Conservation (phyloP, 2,888 invertebrate genomes). For the Acanthosoma haemorrhoidale region DNA sequence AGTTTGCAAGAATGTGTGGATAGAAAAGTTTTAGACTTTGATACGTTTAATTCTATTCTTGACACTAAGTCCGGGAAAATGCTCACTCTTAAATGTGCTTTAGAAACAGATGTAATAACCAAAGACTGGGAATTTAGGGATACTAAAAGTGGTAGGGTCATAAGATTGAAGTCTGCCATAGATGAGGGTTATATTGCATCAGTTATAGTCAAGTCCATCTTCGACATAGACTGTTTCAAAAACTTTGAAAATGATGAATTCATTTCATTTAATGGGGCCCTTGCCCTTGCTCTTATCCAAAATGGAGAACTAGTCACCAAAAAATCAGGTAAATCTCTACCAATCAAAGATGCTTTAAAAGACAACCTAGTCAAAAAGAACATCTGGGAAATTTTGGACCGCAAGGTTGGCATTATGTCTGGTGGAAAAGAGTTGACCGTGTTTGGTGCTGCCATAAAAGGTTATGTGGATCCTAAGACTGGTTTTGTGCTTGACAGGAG, state of each 20-base stretch:
- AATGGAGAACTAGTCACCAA: constrained; percentile 66
- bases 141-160: constrained; percentile 12
- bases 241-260: constrained; percentile 65
- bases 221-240: constrained; percentile 86
- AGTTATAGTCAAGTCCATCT: constrained; percentile 79
- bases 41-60: constrained; percentile 75
- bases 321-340: constrained; percentile 67
- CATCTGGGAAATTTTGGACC: constrained; percentile 77
- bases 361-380: constrained; percentile 75
- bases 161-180: constrained; percentile 55
- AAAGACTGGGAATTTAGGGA: constrained; percentile 58
- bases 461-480: constrained; percentile 79
- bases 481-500: constrained; percentile 76
- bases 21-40: constrained; percentile 79
- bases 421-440: constrained; percentile 72
- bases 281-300: constrained; percentile 66
- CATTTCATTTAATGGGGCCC: constrained; percentile 76
- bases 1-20: constrained; percentile 80
- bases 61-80: constrained; percentile 74
- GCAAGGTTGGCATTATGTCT: constrained; percentile 69
- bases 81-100: constrained; percentile 77
- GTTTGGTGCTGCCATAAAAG: constrained; percentile 81
- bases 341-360: constrained; percentile 72
- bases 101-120: constrained; percentile 72
- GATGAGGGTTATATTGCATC: constrained; percentile 83